Base-by-base conservation (phyloP, 1,140 invertebrate genomes). In the Dendroctonus valens region DNA sequence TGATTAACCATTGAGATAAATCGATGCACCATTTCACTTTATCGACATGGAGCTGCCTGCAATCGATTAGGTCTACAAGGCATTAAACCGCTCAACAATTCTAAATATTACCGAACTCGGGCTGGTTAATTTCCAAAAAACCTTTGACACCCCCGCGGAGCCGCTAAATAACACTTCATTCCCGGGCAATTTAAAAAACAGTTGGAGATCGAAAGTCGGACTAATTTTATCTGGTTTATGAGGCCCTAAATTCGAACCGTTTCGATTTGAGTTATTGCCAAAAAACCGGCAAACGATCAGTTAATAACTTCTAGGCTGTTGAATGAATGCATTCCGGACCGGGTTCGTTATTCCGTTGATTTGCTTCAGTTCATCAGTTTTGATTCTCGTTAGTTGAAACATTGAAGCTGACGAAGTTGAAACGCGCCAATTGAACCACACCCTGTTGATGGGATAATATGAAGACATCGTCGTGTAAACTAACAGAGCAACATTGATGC, bases 231-330 rank as follows among this genome's bases (percentile, higher is more conserved):
- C 42, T 63, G 14, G 61, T 63, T 63, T 63, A 63, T 54, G 61
- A 41, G 51, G 7, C 52, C 6, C 42, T 63, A 63, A 63, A 63
- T 63, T 54, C 41, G 50, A 53, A 37, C 8, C 38, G 26, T 54
- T 63, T 54, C 48, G 61, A 63, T 63, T 54, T 63, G 48, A 54
- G 37, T 63, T 63, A 63, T 63, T 63, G 61, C 61, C 52, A 54
- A 63, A 63, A 63, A 63, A 51, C 8, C 46, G 49, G 58, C 58
- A 39, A 50, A 52, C 44, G 26, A 6, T 55, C 8, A 55, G 11
- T 38, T 55, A 55, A 40, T 41, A 15, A 15, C 15, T 46, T 46
- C 8, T 9, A 46, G 42, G 26, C 26, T 26, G 26, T 26, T 26
- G 26, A 26, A 26, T 26, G 26, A 26, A 26, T 26, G 26, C 26